Base-by-base conservation (phyloP, 2,888 invertebrate genomes). In the Polydrusus cervinus region DNA sequence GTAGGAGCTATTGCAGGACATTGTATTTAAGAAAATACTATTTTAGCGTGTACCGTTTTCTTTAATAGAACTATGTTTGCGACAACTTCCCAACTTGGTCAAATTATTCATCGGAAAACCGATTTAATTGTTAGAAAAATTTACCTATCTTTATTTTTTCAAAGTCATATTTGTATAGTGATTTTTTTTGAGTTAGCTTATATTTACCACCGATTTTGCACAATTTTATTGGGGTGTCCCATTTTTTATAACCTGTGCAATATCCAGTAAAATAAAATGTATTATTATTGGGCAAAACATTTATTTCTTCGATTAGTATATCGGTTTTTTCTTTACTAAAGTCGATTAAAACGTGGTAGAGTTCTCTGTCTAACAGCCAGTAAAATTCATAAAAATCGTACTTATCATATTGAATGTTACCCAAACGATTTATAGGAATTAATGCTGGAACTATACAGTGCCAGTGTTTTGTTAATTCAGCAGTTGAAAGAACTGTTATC, bases 221-320 rank as follows among this genome's bases (percentile, higher is more conserved):
- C 13, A 61, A 40, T 38, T 61, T 43, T 20, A 43, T 34, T 5
- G 38, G 9, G 14, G 5, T 16, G 53, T 51, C 16, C 55, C 55
- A 55, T 34, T 55, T 8, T 6, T 53, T 30, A 14, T 51, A 53
- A n/a, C 45, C 34, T 10, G 6, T 38, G 53, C 25, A 53, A 14
- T 25, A 67, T 14, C 51, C 49, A 25, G 2, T 53, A 5, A 51
- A 67, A 5, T 13, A 25, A 64, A 64, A 47, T 11, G 11, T 30
- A 25, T 9, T 34, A 30, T 55, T 55, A 14, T 55, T 55, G 14
- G 55, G 55, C 34, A 55, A 34, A 34, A 55, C 55, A 55, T 55
- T 55, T 3, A 55, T 34, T n/a, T 30, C 34, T 34, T 53, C 55
- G 11, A 55, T 55, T 8, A 55, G 5, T 55, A 55, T 14, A 34